Base-by-base conservation (phyloP, 2,888 invertebrate species). In the Hecatera dysodea region DNA sequence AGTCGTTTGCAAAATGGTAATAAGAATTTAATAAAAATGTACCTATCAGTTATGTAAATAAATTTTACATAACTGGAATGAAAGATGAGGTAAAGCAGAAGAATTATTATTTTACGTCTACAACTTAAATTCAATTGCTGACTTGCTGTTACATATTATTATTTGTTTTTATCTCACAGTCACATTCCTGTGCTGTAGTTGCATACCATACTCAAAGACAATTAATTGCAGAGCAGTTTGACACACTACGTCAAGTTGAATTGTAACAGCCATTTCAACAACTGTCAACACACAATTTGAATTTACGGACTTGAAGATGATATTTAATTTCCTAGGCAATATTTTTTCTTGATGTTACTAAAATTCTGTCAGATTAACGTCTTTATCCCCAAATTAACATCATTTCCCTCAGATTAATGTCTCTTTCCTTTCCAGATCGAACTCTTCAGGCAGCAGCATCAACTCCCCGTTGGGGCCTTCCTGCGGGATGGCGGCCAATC, bases 391-490 rank as follows among this genome's bases (percentile, higher is more conserved):
- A 46, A 8, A 27, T 0, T 57, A 70, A 80, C n/a, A n/a, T 22
- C 3, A 44, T 48, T 19, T 11, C 19, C 4, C 63, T 24, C 15
- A 52, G n/a, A n/a, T 0, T 80, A 70, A 78, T n/a, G 27, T 36
- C 1, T 36, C 61, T 3, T 7, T 80, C 62, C 17, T 15, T 83
- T 78, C 4, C 96, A 97, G 97, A 94, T 97, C 97, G 39, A 97
- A 97, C 84, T 98, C 98, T 33, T 98, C 98, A 87, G 98, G 98
- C 74, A 98, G 98, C 96, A 98, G 98, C 91, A 98, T 98, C 85
- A 98, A 98, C 95, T 98, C 98, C 74, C 97, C 97, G 72, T 93
- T 97, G 56, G 96, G 96, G 48, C 94, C 93, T 66, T 95, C 96
- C 63, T 95, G 95, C 91, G 96, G 96, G 89, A 94, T 97, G 96